Evolutionary conservation across 2,113 vertebrate species (phyloP).

Genomic region (Cairina moschata): DNA sequence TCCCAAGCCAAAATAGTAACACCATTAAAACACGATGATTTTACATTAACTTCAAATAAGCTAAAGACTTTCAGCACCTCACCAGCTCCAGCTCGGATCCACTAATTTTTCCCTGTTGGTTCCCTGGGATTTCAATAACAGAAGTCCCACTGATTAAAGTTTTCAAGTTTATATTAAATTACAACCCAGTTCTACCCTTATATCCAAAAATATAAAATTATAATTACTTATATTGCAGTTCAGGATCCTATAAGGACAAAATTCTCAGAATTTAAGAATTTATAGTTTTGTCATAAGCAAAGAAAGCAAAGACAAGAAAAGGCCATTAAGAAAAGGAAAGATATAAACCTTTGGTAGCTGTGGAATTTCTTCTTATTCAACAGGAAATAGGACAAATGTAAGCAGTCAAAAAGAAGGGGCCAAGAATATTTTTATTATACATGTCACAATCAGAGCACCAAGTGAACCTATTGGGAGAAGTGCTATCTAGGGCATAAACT

Average conservation of each 20-base stretch:
- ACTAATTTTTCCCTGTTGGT: neutral
- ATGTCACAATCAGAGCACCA: neutral
- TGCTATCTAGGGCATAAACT: neutral
- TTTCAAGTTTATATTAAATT: neutral
- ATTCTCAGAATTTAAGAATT: neutral
- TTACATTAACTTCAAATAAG: neutral
- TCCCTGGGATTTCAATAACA: neutral
- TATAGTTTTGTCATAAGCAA: neutral
- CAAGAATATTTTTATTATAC: neutral
- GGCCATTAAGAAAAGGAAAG: neutral
- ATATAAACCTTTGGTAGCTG: neutral
- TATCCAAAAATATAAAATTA: neutral
- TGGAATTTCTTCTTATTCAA: neutral
- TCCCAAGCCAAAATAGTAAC: neutral
- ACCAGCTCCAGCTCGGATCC: neutral
- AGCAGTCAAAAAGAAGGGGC: neutral
- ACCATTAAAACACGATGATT: neutral
- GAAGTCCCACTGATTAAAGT: neutral
- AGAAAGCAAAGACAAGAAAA: neutral
- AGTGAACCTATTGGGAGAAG: neutral
- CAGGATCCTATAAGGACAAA: neutral
- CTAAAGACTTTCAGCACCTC: neutral
- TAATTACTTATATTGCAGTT: neutral
- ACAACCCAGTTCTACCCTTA: neutral
- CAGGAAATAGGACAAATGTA: fast-evolving